A percentile compares a stretch with the other conserved stretches of the same genome.
phyloP scores from a whole-genome alignment of 2,888 invertebrate genomes.

The Ypsolopha scabrella region DNA sequence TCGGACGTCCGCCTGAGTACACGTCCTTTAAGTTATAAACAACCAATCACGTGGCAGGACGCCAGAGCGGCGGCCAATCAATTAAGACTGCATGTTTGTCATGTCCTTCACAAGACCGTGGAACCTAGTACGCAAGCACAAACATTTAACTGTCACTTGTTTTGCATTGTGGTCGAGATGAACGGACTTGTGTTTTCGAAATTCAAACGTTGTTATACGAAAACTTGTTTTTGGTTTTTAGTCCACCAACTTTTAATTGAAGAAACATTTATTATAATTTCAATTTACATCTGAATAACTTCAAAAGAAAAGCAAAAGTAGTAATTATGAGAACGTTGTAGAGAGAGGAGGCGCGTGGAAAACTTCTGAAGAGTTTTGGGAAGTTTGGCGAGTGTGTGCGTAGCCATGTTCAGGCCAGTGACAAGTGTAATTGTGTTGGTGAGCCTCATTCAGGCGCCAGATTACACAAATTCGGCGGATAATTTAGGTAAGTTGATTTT shows the following conservation, averaged over 20 bases:
- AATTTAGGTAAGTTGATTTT: conserved; percentile 42
- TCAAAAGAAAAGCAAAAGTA: no score
- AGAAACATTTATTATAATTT: no score
- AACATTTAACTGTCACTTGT: not conserved
- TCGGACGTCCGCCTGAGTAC: conserved; percentile 58
- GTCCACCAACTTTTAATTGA: no score
- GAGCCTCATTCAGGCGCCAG: conserved; percentile 44
- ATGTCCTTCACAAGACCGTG: not conserved
- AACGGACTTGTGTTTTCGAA: no score
- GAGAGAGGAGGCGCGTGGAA: no score
- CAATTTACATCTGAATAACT: no score
- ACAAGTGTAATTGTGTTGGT: conserved; percentile 25
- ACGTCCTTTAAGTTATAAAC: conserved; percentile 24
- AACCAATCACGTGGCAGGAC: conserved; percentile 33
- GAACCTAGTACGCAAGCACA: not conserved
- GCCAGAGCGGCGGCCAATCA: not conserved
- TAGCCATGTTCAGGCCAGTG: not conserved
- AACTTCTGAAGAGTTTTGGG: not conserved
- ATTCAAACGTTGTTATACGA: no score
- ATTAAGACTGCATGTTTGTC: conserved; percentile 11
- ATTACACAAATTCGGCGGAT: conserved; percentile 56
- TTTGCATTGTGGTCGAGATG: no score
- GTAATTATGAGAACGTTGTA: no score
- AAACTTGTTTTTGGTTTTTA: no score
- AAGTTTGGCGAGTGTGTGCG: conserved; percentile 1